Evolutionary conservation across 2,797 vertebrate genomes (phyloP).

Genomic region (Macropodus opercularis): DNA sequence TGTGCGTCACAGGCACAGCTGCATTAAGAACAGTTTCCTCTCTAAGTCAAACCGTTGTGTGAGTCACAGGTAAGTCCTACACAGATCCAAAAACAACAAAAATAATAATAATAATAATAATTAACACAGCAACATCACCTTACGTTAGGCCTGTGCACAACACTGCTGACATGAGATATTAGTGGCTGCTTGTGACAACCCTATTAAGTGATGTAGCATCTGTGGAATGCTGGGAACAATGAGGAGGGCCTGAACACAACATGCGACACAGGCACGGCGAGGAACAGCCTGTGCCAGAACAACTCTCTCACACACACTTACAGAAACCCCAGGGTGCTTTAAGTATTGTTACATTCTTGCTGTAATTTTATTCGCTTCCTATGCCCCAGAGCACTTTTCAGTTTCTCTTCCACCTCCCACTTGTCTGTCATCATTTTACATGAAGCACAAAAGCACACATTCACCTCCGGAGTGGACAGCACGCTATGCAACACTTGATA

Average conservation of each 20-base stretch:
- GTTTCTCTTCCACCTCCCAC: conserved; percentile 8
- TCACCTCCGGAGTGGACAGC: neutral
- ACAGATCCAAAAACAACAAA: conserved; percentile 21
- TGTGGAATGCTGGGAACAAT: conserved; percentile 64
- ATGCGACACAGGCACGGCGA: conserved; percentile 18
- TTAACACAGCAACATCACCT: neutral
- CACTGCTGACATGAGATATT: neutral
- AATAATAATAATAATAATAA: too few species aligned
- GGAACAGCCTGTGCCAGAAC: conserved; percentile 56
- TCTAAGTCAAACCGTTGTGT: neutral
- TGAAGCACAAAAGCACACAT: neutral
- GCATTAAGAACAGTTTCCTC: conserved; percentile 11
- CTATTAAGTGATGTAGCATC: conserved; percentile 38
- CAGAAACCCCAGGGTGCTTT: conserved; percentile 36
- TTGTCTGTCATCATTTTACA: conserved; percentile 23
- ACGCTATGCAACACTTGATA: neutral
- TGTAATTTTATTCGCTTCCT: conserved; percentile 5
- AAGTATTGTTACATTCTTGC: neutral
- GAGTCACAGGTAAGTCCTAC: conserved; percentile 44
- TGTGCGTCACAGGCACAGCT: conserved; percentile 46
- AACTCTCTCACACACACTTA: conserved; percentile 19
- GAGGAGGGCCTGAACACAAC: conserved; percentile 39
- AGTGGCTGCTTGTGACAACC: conserved; percentile 16
- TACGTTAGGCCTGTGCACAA: conserved; percentile 7
- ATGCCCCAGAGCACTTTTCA: neutral